A percentile compares a stretch with the other conserved stretches of the same genome.
These are phyloP conservation scores for Chaetops frenatus DNA, from an alignment of 2,113 vertebrate species.

Conservation along the genomic window DNA sequence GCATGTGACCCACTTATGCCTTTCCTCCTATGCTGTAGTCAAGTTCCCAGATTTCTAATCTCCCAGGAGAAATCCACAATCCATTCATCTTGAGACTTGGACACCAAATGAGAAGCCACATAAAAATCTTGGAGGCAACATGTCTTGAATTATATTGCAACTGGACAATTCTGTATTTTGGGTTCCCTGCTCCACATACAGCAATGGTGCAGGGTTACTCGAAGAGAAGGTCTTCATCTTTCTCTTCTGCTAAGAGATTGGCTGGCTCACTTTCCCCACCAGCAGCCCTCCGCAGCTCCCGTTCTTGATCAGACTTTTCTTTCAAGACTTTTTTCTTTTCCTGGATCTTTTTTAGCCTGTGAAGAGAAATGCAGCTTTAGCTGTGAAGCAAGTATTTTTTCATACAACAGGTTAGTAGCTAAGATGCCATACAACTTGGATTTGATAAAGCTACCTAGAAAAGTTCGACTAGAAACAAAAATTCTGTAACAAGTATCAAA, in stretches of 20 bases:
- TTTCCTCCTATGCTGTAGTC: neutral
- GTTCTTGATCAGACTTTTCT: conserved; percentile 83
- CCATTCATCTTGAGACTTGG: neutral
- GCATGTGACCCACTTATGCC: neutral
- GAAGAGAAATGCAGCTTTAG: neutral
- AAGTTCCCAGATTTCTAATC: conserved; percentile 31
- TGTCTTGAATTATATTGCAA: conserved; percentile 1
- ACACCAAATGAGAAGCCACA: conserved; percentile 45
- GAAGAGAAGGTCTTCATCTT: conserved; percentile 93
- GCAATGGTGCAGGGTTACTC: conserved; percentile 72
- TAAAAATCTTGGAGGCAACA: conserved; percentile 36
- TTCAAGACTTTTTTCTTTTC: conserved; percentile 97
- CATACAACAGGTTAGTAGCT: neutral
- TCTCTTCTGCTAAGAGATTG: conserved; percentile 90
- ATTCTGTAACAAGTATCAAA: neutral
- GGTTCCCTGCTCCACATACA: neutral
- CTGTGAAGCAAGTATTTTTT: neutral
- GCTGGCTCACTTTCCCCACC: conserved; percentile 79
- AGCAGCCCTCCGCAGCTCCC: conserved; percentile 74
- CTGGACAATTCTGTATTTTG: neutral
- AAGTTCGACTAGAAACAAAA: neutral
- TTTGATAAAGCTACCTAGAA: neutral
- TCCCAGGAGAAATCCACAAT: conserved; percentile 49
- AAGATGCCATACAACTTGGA: neutral
- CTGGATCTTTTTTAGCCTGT: conserved; percentile 97